Percentiles rank a stretch among this genome's conserved stretches.
Conservation (phyloP, 2,888 invertebrate species). For the Pinctada fucata region DNA sequence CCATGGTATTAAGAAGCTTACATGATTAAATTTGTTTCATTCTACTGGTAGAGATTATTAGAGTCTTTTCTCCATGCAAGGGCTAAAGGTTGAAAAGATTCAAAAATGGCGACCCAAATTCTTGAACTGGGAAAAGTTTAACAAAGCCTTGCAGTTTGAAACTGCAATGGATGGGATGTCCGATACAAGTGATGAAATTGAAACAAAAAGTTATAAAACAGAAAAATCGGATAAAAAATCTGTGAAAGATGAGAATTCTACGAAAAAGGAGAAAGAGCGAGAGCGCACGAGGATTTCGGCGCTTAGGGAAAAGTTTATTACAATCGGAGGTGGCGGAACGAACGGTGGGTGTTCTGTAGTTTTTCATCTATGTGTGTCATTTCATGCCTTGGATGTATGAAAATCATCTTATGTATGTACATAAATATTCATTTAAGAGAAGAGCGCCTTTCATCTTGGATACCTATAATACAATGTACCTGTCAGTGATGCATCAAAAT, state of each 20-base stretch:
- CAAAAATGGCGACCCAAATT: not conserved
- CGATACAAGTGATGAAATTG: constrained; percentile 17
- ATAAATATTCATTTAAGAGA: no score
- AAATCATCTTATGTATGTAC: no score
- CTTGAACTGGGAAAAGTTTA: not conserved
- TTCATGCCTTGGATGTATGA: no score
- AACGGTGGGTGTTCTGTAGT: not conserved
- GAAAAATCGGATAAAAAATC: constrained; percentile 25
- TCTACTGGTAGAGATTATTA: not conserved
- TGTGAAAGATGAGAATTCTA: constrained; percentile 16
- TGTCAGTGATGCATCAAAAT: no score
- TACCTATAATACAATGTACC: no score
- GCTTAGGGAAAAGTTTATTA: constrained; percentile 25
- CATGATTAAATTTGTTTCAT: not conserved
- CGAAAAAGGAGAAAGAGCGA: constrained; percentile 28
- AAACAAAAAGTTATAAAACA: constrained; percentile 22
- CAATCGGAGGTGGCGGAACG: constrained; percentile 26
- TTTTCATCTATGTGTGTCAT: no score
- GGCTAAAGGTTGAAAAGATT: not conserved
- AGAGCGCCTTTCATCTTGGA: no score
- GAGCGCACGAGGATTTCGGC: constrained; percentile 11
- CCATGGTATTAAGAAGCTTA: not conserved
- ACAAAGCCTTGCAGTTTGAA: constrained; percentile 9
- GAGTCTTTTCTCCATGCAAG: constrained; percentile 2
- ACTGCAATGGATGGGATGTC: constrained; percentile 25